A percentile compares a stretch with the other conserved stretches of the same genome.
Conservation (phyloP, 2,797 vertebrate genomes). For the Garrulus glandarius region DNA sequence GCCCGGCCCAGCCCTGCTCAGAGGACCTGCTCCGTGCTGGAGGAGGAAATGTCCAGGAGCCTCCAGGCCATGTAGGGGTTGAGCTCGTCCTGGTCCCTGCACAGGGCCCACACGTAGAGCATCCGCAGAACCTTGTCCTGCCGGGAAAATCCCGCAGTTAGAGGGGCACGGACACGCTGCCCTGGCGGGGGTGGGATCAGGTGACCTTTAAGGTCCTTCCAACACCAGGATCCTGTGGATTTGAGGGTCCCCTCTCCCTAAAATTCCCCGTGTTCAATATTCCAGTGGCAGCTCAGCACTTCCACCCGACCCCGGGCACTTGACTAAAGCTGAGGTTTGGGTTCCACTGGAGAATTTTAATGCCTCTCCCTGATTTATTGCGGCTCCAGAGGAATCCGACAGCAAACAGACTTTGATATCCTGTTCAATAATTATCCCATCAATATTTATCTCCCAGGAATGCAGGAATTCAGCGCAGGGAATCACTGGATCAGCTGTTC, state of each 20-base stretch:
- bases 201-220: neutral
- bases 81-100: conserved; percentile 93
- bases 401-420: conserved; percentile 12
- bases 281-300: neutral
- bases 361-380: conserved; percentile 26
- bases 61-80: conserved; percentile 93
- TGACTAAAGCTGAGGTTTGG: neutral
- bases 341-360: neutral
- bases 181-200: accelerated
- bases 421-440: conserved; percentile 34
- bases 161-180: neutral
- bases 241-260: neutral
- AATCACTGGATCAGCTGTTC: neutral
- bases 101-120: conserved; percentile 95
- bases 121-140: conserved; percentile 93
- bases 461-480: neutral
- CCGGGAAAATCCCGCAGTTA: neutral
- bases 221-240: accelerated
- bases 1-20: conserved; percentile 63
- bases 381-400: neutral
- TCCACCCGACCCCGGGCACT: neutral
- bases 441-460: conserved; percentile 18
- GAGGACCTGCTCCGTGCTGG: conserved; percentile 91
- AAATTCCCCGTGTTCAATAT: neutral
- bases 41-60: conserved; percentile 91